Evolutionary conservation across 2,888 invertebrate species (phyloP), one percentile per base, ranked within the genome.

Genomic region (Patella ulyssiponensis): DNA sequence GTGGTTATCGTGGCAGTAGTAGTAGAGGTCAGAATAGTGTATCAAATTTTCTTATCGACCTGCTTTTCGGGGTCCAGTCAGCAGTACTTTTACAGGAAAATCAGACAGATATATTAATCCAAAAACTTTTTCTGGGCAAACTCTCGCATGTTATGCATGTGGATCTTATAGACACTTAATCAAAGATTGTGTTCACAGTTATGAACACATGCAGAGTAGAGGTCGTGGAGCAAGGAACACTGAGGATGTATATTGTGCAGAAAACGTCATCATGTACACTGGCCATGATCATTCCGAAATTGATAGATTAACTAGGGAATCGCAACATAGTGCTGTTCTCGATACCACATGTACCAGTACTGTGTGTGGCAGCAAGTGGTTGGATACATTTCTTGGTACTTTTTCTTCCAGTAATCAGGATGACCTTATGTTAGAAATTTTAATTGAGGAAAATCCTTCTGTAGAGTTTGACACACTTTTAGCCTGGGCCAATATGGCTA

Each of bases 401-500:
- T 54, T 54, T 54, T 17, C 54, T 17, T 15, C 12, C 1, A 17
- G 17, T 15, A 54, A 1, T 15, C 14, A 1, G 54, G 12, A 15
- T 54, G 54, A 54, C 14, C 12, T 54, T 17, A 76, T 78, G 78
- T 27, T 78, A 14, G 14, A 72, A 11, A 78, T 76, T 20, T 17
- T 79, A 14, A 15, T 12, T 4, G 77, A 27, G 27, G 33, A 79
- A 15, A 23, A 74, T 52, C 74, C 58, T 20, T 15, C 15, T 14
- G 17, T 9, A 44, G 72, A 72, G 14, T 20, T 20, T 17, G 54
- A 73, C 20, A 69, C 53, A 12, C 64, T 79, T 2, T 17, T 79
- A 15, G 20, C 27, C 9, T 79, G 79, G 79, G 73, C 77, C 3
- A 74, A 76, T 54, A 64, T 78, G 78, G 78, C 75, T 4, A 70